Evolutionary conservation across 2,888 invertebrate genomes (phyloP), one percentile per base, ranked within the genome.

Genomic region (Gortyna flavago): DNA sequence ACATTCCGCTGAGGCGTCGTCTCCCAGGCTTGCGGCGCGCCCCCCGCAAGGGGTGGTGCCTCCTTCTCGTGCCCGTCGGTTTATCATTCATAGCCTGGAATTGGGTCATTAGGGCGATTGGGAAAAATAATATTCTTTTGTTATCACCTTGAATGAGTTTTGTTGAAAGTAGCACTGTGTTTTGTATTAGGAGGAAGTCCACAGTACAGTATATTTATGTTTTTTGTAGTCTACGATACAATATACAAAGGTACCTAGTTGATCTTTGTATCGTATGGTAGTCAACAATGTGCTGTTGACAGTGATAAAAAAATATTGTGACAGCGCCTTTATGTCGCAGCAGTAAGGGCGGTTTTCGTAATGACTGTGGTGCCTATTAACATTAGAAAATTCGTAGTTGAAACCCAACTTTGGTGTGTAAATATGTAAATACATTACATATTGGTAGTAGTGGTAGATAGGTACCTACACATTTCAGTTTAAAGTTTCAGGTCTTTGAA

Each of bases 11-110:
- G 72, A 78, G 79, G 62, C 79, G 78, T 72, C 77, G 82, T 85
- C 80, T 86, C 81, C 75, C 77, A 71, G 77, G 80, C 77, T 77
- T 71, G 74, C 71, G 74, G 79, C 79, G 83, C 73, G 51, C 69
- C 69, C 69, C 69, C 69, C 69, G 35, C 59, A n/a, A n/a, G 70
- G 68, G 82, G 81, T 41, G 76, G 83, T 75, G 72, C 81, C 87
- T 75, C 85, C 85, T 74, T 75, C 79, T 82, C 68, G 78, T 80
- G 76, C 86, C 72, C 89, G 80, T 89, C 74, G 86, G 89, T 89
- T 89, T 87, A 91, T 90, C 92, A 92, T 92, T 92, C 92, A 92
- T 92, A 89, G 82, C 81, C 80, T 68, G 80, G 73, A 91, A 90
- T 88, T 89, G 87, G 91, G 91, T 91, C 87, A 91, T 90, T 89